Evolutionary conservation across 2,888 invertebrate genomes (phyloP).

Genomic region (Smittia sp.): DNA sequence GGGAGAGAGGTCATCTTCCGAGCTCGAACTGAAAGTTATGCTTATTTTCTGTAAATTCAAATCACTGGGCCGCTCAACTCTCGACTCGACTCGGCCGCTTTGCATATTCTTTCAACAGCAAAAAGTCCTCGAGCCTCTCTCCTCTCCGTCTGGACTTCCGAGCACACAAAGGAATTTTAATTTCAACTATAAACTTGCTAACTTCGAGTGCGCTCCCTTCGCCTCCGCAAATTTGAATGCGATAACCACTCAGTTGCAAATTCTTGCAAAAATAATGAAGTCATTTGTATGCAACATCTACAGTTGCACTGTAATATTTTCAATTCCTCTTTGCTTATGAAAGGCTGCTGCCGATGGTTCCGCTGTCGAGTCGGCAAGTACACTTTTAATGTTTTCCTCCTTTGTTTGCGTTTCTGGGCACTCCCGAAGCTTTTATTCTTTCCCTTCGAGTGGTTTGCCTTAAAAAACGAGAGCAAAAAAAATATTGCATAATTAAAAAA

Average conservation of each 20-base stretch:
- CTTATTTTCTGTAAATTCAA: constrained; percentile 20
- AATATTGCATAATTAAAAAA: not conserved
- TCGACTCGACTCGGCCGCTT: constrained; percentile 23
- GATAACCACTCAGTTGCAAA: constrained; percentile 21
- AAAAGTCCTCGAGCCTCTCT: not conserved
- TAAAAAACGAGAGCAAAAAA: not conserved
- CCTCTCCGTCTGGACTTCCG: not conserved
- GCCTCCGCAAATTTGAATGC: constrained; percentile 20
- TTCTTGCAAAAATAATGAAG: constrained; percentile 27
- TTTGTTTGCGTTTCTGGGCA: not conserved
- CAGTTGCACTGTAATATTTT: constrained; percentile 27
- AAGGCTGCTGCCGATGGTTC: not conserved
- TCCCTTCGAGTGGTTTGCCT: not conserved
- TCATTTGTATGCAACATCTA: constrained; percentile 40
- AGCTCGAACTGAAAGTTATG: constrained; percentile 31
- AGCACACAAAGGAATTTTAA: not conserved
- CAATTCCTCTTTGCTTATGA: constrained; percentile 23
- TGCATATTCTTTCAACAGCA: constrained; percentile 28
- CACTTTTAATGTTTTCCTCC: not conserved
- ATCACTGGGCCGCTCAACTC: constrained; percentile 26
- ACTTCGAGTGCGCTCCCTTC: not conserved
- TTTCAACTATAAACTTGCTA: not conserved
- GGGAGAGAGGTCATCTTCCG: constrained; percentile 36
- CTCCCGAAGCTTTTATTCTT: not conserved
- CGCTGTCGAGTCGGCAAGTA: not conserved